A percentile compares a stretch with the other conserved stretches of the same genome.
Evolutionary conservation across 2,797 vertebrate genomes (phyloP).

Genomic region (Erithacus rubecula): DNA sequence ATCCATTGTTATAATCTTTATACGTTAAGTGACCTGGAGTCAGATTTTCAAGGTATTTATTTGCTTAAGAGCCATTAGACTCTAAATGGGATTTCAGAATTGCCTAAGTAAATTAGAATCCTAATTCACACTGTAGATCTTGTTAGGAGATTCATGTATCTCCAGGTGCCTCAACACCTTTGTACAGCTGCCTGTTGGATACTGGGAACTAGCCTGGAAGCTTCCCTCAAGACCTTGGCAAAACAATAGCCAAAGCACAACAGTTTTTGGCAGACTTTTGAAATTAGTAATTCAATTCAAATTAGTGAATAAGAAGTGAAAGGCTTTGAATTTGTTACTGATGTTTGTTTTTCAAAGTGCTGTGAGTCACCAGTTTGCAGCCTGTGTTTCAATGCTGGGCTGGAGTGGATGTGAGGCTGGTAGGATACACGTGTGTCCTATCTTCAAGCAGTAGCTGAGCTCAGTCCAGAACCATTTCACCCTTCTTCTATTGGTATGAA

Average conservation of each 20-base stretch:
- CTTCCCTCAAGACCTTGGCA: background rate
- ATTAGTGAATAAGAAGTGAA: background rate
- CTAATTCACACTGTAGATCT: conserved; percentile 31
- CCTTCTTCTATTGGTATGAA: background rate
- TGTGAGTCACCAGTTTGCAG: background rate
- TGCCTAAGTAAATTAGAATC: conserved; percentile 37
- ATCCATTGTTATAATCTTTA: background rate
- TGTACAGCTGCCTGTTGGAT: background rate
- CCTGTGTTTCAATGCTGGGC: background rate
- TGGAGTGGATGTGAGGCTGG: background rate
- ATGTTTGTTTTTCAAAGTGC: background rate
- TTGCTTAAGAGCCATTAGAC: conserved; percentile 42
- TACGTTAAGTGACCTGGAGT: conserved; percentile 9
- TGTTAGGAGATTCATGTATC: conserved; percentile 6
- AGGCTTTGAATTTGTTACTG: background rate
- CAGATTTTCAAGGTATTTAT: conserved; percentile 40
- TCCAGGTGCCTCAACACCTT: conserved; percentile 1
- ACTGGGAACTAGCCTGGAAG: background rate
- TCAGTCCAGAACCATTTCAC: background rate
- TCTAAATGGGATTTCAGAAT: conserved; percentile 53
- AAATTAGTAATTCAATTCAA: background rate
- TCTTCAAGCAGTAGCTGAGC: background rate
- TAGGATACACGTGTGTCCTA: rapidly evolving
- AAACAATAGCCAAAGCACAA: background rate
- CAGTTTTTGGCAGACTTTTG: background rate